Evolutionary conservation across 2,888 invertebrate genomes (phyloP).

Genomic region (Aspidiotus rigidus): DNA sequence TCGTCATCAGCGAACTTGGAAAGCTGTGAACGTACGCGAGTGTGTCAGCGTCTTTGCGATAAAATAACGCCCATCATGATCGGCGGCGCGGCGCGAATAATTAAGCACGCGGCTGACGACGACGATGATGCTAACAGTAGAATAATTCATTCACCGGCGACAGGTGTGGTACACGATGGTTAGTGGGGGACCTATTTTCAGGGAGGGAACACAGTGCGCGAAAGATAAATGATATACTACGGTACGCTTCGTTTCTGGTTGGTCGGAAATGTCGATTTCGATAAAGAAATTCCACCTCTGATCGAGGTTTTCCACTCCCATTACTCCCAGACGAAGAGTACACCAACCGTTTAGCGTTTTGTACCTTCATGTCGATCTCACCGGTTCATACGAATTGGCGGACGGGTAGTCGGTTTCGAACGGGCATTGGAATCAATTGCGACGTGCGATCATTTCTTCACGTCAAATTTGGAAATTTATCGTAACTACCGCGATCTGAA

Average conservation of each 20-base stretch:
- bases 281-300: neutral
- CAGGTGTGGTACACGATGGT: neutral
- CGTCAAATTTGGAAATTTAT: neutral
- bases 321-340: neutral
- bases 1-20: too few relatives aligned
- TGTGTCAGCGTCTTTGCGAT: too few relatives aligned
- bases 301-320: neutral
- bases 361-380: neutral
- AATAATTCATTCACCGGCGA: too few relatives aligned
- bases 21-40: too few relatives aligned
- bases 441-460: neutral
- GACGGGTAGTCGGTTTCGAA: conserved; percentile 4
- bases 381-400: neutral
- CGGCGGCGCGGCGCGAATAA: too few relatives aligned
- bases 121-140: too few relatives aligned
- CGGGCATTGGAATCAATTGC: neutral
- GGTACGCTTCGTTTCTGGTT: neutral
- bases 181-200: neutral
- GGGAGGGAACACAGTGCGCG: neutral
- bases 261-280: neutral
- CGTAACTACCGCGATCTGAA: too few relatives aligned
- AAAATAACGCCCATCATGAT: too few relatives aligned
- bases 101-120: too few relatives aligned
- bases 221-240: neutral
- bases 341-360: neutral